Evolutionary conservation across 2,113 vertebrate genomes (phyloP).

Genomic region (Origma solitaria): DNA sequence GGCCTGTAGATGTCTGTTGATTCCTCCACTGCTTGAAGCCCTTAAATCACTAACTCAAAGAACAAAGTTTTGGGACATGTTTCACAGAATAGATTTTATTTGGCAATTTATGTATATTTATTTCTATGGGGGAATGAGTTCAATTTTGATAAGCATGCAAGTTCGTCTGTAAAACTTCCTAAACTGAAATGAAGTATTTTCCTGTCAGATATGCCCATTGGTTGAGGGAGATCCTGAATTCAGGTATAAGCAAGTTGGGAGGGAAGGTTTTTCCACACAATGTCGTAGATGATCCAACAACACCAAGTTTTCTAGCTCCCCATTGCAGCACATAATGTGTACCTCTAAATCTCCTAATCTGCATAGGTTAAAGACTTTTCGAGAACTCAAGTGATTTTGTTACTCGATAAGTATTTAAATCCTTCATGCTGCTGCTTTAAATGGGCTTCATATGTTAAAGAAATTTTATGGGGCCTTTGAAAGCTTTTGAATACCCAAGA

Average conservation of each 20-base stretch:
- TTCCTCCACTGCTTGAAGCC: neutral
- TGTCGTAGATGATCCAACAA: neutral
- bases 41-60: neutral
- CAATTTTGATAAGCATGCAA: neutral
- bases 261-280: neutral
- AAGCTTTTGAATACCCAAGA: neutral
- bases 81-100: neutral
- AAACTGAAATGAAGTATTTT: neutral
- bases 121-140: neutral
- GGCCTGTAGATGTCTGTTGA: neutral
- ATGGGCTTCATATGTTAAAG: neutral
- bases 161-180: neutral
- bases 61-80: neutral
- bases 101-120: neutral
- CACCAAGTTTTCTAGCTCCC: neutral
- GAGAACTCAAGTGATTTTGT: neutral
- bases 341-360: neutral
- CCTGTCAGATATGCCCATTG: fast-evolving
- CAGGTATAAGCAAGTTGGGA: neutral
- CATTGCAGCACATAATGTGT: neutral
- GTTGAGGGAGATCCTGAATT: neutral
- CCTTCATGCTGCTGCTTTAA: neutral
- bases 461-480: neutral
- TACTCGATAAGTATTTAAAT: neutral
- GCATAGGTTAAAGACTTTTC: neutral